Base-by-base conservation (phyloP, 2,888 invertebrate genomes). In the Synergus laeviventris region DNA sequence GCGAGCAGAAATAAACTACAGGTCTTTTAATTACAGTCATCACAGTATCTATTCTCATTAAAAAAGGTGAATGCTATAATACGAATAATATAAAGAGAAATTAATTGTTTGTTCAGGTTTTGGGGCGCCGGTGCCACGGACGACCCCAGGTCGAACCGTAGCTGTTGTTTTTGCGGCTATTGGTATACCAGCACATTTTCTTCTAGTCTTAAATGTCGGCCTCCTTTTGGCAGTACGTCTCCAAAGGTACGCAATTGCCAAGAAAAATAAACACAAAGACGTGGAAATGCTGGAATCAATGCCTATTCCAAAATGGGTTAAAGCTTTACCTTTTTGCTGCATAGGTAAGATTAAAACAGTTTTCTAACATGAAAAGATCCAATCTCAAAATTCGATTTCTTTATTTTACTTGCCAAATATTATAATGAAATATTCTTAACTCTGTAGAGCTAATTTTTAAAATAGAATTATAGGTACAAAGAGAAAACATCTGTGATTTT, bases 41-140 rank as follows among this genome's bases (percentile, higher is more conserved):
- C n/a, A n/a, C n/a, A n/a, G n/a, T n/a, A n/a, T n/a, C n/a, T n/a
- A n/a, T n/a, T n/a, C n/a, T n/a, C n/a, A n/a, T n/a, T n/a, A n/a
- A n/a, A n/a, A n/a, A n/a, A n/a, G n/a, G n/a, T n/a, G n/a, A n/a
- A n/a, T n/a, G n/a, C n/a, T n/a, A n/a, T n/a, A n/a, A n/a, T n/a
- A n/a, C n/a, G n/a, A n/a, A n/a, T n/a, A n/a, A n/a, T n/a, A n/a
- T n/a, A n/a, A n/a, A n/a, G n/a, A n/a, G n/a, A n/a, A n/a, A n/a
- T n/a, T n/a, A n/a, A 21, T 36, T 56, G 1, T 12, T 8, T 14
- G 18, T 70, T 38, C 86, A 95, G 95, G 95, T 81, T 95, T 95
- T 84, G 95, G 95, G 0, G 95, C 95, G 0, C 95, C 95, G 0
- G 94, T 95, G 5, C 95, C 95, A 0, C 92, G 94, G 31, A 95